Percentiles rank a stretch among this genome's conserved stretches.
phyloP scores from a whole-genome alignment of 2,113 vertebrate species.

The Emydura subglobosa region DNA sequence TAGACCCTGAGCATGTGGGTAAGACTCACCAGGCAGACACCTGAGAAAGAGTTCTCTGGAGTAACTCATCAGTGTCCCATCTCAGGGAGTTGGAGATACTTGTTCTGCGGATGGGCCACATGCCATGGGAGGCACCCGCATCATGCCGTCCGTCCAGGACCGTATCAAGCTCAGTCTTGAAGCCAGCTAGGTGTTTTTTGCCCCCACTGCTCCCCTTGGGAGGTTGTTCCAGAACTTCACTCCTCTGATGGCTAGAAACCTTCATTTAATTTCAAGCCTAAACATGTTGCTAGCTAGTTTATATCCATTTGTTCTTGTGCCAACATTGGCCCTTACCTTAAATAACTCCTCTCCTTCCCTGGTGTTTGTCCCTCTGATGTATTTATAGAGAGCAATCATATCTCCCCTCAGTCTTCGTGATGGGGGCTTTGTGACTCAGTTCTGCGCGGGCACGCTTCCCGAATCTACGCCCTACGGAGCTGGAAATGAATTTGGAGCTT shows the following conservation, averaged over 20 bases:
- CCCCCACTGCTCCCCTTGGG: neutral
- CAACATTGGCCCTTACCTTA: neutral
- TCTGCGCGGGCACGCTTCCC: neutral
- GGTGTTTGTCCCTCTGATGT: neutral
- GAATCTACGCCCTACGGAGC: neutral
- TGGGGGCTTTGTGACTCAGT: neutral
- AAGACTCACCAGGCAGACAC: neutral
- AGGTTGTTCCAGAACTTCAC: neutral
- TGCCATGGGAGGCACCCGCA: neutral
- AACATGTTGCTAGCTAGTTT: neutral
- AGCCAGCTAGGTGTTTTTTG: neutral
- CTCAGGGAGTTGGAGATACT: neutral
- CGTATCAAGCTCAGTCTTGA: neutral
- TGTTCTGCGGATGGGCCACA: neutral
- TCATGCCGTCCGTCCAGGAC: neutral
- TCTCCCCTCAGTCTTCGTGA: neutral
- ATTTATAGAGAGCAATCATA: neutral
- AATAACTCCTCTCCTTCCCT: neutral
- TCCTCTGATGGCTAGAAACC: neutral
- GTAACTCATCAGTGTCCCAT: neutral
- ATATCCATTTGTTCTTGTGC: neutral
- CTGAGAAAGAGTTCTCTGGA: neutral
- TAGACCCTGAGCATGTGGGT: too few relatives aligned
- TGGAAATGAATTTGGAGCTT: neutral
- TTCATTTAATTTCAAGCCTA: neutral